Percentiles rank a stretch among this genome's conserved stretches.
phyloP scores from a whole-genome alignment of 1,140 invertebrate species.

The Drosophila tsacasi region DNA sequence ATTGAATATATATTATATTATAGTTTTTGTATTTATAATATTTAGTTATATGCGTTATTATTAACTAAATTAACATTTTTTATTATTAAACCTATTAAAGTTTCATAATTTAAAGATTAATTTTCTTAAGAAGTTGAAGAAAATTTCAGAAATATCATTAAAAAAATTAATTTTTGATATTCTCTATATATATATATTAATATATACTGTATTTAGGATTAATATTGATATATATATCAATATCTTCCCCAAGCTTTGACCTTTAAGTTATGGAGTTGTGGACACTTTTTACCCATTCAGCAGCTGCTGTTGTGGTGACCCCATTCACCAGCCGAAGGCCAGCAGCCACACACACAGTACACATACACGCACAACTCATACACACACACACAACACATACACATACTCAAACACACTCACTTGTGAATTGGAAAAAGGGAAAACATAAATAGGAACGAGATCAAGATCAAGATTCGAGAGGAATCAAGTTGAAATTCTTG shows the following conservation, averaged over 20 bases:
- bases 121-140: too few species aligned
- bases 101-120: too few species aligned
- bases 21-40: background rate
- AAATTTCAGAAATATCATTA: too few species aligned
- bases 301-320: conserved; percentile 6
- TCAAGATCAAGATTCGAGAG: conserved; percentile 51
- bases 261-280: conserved; percentile 17
- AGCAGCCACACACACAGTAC: background rate
- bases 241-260: conserved; percentile 17
- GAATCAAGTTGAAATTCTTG: conserved; percentile 41
- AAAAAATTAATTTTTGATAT: background rate
- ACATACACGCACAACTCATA: background rate
- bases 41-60: background rate
- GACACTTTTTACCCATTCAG: background rate
- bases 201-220: background rate
- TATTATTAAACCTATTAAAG: too few species aligned
- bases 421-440: background rate
- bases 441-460: conserved; percentile 40
- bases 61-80: too few species aligned
- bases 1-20: background rate
- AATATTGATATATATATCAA: background rate
- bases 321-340: conserved; percentile 26
- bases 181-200: background rate
- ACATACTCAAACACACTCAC: background rate
- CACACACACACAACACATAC: too few species aligned